Evolutionary conservation across 2,888 invertebrate genomes (phyloP).

Genomic region (Petrolisthes cinctipes): DNA sequence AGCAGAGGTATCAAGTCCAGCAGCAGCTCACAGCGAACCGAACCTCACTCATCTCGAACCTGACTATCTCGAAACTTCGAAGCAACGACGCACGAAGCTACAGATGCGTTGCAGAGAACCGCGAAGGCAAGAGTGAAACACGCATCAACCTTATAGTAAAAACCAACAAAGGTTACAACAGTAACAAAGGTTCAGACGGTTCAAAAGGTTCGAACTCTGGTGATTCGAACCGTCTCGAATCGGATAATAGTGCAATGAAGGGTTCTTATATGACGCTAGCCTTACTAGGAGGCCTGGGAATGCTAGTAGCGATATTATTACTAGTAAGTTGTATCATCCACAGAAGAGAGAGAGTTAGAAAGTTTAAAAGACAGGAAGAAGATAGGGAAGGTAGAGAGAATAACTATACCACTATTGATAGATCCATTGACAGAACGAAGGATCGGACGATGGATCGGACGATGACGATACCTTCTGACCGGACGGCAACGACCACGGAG

Average conservation of each 20-base stretch:
- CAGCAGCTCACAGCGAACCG: conserved; percentile 58
- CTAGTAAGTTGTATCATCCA: conserved; percentile 49
- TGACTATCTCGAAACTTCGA: conserved; percentile 85
- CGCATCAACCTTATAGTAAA: conserved; percentile 78
- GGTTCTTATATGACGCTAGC: conserved; percentile 41
- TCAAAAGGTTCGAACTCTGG: too few species aligned
- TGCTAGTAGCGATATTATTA: conserved; percentile 41
- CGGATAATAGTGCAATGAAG: too few species aligned
- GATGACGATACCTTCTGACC: too few species aligned
- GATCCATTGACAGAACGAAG: too few species aligned
- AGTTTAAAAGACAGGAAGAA: conserved; percentile 44
- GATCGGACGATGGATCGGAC: too few species aligned
- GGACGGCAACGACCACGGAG: too few species aligned
- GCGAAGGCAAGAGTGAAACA: conserved; percentile 82
- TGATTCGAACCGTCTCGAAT: too few species aligned
- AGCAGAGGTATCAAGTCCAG: conserved; percentile 47
- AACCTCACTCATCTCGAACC: conserved; percentile 77
- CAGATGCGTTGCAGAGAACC: conserved; percentile 83
- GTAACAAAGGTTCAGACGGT: conserved; percentile 29
- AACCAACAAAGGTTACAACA: conserved; percentile 44
- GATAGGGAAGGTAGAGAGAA: conserved; percentile 40
- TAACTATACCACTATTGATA: too few species aligned
- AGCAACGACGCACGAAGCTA: conserved; percentile 87
- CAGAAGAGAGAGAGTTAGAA: conserved; percentile 40
- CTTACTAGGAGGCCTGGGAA: conserved; percentile 34